phyloP scores from a whole-genome alignment of 2,888 invertebrate genomes.

The Pyrrhia umbra region DNA sequence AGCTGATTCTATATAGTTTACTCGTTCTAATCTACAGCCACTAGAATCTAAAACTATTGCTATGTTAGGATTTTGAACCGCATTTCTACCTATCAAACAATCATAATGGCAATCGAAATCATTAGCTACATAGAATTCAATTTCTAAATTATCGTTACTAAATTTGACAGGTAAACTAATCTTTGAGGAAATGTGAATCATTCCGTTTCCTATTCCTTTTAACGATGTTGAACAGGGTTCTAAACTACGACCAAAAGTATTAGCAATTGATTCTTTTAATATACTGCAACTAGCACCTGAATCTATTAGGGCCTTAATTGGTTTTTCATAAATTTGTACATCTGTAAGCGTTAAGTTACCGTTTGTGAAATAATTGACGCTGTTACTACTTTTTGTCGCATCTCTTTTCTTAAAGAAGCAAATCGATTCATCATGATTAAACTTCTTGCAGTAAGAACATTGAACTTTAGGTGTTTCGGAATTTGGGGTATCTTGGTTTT shows the following conservation, averaged over 20 bases:
- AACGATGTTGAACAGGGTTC: constrained; percentile 7
- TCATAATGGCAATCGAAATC: too few species aligned
- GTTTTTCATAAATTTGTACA: neutral
- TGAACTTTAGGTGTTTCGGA: constrained; percentile 6
- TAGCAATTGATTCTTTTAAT: constrained; percentile 1
- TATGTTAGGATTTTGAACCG: too few species aligned
- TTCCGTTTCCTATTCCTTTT: constrained; percentile 11
- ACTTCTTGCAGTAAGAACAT: constrained; percentile 12
- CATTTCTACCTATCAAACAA: too few species aligned
- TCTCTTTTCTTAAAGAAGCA: constrained; percentile 7
- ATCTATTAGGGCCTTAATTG: constrained; percentile 4
- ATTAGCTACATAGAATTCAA: neutral
- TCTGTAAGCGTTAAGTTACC: constrained; percentile 11
- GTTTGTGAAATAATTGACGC: constrained; percentile 9
- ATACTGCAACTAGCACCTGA: constrained; percentile 13
- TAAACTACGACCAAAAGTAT: constrained; percentile 4
- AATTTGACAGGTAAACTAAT: constrained; percentile 6
- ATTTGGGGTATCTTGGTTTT: constrained; percentile 5
- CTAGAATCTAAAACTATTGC: neutral
- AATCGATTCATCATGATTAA: constrained; percentile 8
- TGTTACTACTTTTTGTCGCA: neutral
- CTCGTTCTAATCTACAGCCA: neutral
- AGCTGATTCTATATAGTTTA: neutral
- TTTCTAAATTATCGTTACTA: neutral
- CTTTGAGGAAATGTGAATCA: neutral